Conservation (phyloP, 2,113 vertebrate species). For the Promerops cafer region DNA sequence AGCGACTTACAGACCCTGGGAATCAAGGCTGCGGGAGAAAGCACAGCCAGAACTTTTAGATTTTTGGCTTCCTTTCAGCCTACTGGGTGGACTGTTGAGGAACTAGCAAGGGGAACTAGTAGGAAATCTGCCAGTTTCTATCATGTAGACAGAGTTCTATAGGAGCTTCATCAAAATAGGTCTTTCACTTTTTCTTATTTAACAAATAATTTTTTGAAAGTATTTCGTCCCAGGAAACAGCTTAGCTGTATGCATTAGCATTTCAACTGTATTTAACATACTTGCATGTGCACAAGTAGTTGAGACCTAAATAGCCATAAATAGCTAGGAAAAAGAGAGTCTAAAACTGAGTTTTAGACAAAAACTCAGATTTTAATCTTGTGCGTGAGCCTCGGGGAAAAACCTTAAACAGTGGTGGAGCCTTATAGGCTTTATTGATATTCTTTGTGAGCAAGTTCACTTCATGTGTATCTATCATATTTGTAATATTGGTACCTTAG, state of each 20-base stretch:
- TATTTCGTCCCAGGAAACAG: background rate
- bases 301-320: background rate
- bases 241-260: background rate
- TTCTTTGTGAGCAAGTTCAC: background rate
- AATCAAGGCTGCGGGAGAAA: background rate
- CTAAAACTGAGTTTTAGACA: too few relatives aligned
- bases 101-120: background rate
- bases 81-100: background rate
- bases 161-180: background rate
- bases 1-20: background rate
- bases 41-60: background rate
- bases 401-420: background rate
- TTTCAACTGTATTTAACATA: background rate
- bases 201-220: background rate
- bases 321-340: background rate
- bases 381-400: background rate
- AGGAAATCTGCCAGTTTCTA: background rate
- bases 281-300: background rate
- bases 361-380: background rate
- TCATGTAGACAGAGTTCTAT: background rate
- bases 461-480: background rate
- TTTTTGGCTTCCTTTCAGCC: conserved; percentile 17
- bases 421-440: background rate
- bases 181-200: background rate
- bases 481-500: background rate